Conservation (phyloP, 2,888 invertebrate genomes). For the Masnerella sp. region DNA sequence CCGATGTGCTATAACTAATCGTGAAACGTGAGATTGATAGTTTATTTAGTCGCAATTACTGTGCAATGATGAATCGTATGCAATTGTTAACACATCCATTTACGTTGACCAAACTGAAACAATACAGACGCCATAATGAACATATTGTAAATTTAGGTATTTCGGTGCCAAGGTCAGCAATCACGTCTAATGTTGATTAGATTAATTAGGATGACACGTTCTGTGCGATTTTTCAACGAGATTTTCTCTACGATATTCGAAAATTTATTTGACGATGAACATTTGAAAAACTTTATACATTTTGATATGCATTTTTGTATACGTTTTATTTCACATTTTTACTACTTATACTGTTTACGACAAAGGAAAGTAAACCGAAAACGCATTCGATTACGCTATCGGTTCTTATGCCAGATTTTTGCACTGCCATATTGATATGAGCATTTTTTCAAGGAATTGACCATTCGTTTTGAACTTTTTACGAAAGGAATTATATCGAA, state of each 20-base stretch:
- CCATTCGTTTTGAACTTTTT: background rate
- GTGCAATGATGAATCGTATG: constrained; percentile 44
- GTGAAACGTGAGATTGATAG: constrained; percentile 40
- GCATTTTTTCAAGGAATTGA: constrained; percentile 14
- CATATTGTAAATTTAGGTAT: too few relatives aligned
- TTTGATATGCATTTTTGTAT: constrained; percentile 33
- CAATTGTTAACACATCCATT: too few relatives aligned
- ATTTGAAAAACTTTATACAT: constrained; percentile 24
- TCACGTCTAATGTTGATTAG: too few relatives aligned
- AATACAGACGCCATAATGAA: background rate
- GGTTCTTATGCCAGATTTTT: constrained; percentile 7
- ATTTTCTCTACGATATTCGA: too few relatives aligned
- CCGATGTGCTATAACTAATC: constrained; percentile 29
- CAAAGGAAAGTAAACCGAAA: background rate
- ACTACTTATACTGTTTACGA: constrained; percentile 14
- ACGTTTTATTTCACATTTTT: constrained; percentile 22
- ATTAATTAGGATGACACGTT: too few relatives aligned
- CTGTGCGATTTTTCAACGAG: too few relatives aligned
- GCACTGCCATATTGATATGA: constrained; percentile 31
- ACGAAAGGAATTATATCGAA: too few relatives aligned
- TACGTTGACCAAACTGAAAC: too few relatives aligned
- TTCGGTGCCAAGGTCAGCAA: too few relatives aligned
- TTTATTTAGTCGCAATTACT: constrained; percentile 50
- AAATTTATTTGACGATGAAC: too few relatives aligned
- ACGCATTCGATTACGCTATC: constrained; percentile 14